phyloP scores from a whole-genome alignment of 2,888 invertebrate species.

The Aromia moschata region DNA sequence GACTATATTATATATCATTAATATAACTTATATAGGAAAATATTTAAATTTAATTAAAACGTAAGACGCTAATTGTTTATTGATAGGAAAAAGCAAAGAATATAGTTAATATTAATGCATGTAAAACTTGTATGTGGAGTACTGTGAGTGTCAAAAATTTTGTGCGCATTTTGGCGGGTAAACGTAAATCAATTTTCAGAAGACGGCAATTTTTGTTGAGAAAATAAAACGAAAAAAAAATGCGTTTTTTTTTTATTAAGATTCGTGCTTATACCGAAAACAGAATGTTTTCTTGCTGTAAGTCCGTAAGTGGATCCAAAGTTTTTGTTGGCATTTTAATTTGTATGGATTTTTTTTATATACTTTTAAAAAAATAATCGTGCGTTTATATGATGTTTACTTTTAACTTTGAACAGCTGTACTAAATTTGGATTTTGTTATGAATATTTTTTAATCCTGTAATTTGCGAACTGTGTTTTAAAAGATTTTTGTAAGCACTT shows the following conservation, averaged over 20 bases:
- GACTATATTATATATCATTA: constrained; percentile 22
- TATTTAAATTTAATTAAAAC: constrained; percentile 22
- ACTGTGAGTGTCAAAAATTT: constrained; percentile 21
- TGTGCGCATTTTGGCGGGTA: constrained; percentile 1
- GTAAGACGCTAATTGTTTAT: constrained; percentile 21
- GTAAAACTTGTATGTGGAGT: constrained; percentile 23
- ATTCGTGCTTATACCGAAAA: constrained; percentile 1
- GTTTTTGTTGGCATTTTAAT: constrained; percentile 20
- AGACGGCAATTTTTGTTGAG: background rate
- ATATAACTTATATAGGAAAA: constrained; percentile 25
- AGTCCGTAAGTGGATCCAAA: constrained; percentile 6
- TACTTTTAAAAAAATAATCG: constrained; percentile 12
- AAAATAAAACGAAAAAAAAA: constrained; percentile 5
- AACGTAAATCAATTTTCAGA: background rate
- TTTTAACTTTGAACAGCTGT: constrained; percentile 27
- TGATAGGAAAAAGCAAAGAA: constrained; percentile 24
- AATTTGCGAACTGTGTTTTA: constrained; percentile 21
- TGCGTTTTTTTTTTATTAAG: background rate
- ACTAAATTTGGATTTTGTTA: constrained; percentile 26
- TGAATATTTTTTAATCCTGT: constrained; percentile 22
- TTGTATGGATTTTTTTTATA: constrained; percentile 18
- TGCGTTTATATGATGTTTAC: constrained; percentile 22
- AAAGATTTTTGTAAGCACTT: constrained; percentile 21
- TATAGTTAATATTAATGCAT: constrained; percentile 24
- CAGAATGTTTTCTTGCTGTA: background rate